phyloP scores from a whole-genome alignment of 2,113 vertebrate genomes.

The Pluvialis apricaria region DNA sequence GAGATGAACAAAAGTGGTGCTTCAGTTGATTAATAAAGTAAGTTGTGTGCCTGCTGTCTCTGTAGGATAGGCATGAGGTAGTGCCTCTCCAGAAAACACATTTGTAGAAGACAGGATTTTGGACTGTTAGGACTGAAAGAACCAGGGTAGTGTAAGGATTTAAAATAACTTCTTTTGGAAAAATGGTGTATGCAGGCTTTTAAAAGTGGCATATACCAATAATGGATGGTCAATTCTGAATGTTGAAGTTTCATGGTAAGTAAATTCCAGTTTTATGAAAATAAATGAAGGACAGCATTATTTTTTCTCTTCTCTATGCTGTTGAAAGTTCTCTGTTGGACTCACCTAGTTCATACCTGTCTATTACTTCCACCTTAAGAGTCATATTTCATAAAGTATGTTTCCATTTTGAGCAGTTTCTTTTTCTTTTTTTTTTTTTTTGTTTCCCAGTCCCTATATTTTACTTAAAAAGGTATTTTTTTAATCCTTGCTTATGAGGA shows the following conservation, averaged over 20 bases:
- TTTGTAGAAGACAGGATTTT: not conserved
- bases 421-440: not conserved
- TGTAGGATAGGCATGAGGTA: not conserved
- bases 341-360: not conserved
- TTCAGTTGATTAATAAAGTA: not conserved
- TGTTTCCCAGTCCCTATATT: not conserved
- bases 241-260: not conserved
- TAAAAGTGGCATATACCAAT: not conserved
- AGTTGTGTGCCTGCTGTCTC: not conserved
- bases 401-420: not conserved
- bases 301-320: not conserved
- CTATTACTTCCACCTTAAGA: not conserved
- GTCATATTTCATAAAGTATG: not conserved
- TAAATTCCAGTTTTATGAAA: not conserved
- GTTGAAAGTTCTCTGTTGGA: not conserved
- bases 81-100: not conserved
- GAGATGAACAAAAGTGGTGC: not conserved
- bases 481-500: not conserved
- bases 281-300: not conserved
- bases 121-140: not conserved
- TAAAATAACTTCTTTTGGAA: not conserved
- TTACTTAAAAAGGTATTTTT: not conserved
- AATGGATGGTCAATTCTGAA: not conserved
- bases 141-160: not conserved
- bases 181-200: not conserved